Evolutionary conservation across 1,140 invertebrate genomes (phyloP).

Genomic region (Hycleus phaleratus): DNA sequence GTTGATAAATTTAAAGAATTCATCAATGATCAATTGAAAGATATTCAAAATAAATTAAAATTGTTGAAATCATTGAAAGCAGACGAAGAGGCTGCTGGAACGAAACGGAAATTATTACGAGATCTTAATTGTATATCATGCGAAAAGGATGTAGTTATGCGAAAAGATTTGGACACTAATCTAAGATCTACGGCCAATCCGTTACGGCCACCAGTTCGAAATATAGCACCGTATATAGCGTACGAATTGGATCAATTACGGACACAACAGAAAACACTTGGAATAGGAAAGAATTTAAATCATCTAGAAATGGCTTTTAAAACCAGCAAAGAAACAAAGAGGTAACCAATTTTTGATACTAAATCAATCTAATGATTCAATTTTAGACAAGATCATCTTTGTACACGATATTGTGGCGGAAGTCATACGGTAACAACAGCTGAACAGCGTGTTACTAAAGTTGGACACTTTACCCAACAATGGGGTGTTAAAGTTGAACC

Average conservation of each 20-base stretch:
- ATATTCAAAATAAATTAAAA: constrained; percentile 56
- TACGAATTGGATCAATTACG: constrained; percentile 58
- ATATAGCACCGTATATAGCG: constrained; percentile 56
- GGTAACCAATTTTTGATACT: not conserved
- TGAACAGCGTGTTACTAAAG: constrained; percentile 51
- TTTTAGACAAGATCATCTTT: constrained; percentile 46
- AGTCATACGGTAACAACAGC: constrained; percentile 61
- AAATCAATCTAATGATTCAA: constrained; percentile 4
- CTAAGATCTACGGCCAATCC: constrained; percentile 39
- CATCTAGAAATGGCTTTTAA: constrained; percentile 38
- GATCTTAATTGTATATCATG: constrained; percentile 67
- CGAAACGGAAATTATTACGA: constrained; percentile 43
- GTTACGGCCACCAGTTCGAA: constrained; percentile 45
- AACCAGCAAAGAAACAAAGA: constrained; percentile 2
- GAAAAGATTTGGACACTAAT: constrained; percentile 46
- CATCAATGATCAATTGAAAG: constrained; percentile 53
- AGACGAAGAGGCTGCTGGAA: constrained; percentile 62
- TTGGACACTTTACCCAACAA: constrained; percentile 52
- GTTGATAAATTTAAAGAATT: constrained; percentile 57
- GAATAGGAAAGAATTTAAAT: constrained; percentile 40
- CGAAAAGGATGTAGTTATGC: constrained; percentile 61
- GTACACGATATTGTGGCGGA: constrained; percentile 64
- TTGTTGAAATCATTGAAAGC: constrained; percentile 46
- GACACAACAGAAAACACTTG: constrained; percentile 45
- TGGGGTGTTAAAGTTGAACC: constrained; percentile 52